phyloP scores from a whole-genome alignment of 2,888 invertebrate genomes.

The Gerris lacustris region DNA sequence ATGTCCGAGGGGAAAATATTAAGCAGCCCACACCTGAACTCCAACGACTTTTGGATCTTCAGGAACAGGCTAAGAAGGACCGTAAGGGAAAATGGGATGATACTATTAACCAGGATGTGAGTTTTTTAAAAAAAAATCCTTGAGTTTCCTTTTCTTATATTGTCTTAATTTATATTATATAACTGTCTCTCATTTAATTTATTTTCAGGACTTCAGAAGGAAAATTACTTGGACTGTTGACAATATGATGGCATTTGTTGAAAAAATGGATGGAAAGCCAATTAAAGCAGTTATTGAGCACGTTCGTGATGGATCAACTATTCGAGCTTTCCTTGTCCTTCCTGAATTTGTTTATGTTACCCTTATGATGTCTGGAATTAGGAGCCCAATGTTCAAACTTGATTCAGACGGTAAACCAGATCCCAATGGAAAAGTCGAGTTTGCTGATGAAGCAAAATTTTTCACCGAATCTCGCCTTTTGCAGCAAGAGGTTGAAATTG shows the following conservation, averaged over 20 bases:
- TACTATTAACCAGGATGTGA: slow-evolving; percentile 21
- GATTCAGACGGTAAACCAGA: slow-evolving; percentile 59
- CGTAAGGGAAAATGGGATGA: slow-evolving; percentile 71
- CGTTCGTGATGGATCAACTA: slow-evolving; percentile 93
- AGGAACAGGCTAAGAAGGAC: slow-evolving; percentile 77
- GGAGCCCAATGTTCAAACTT: slow-evolving; percentile 70
- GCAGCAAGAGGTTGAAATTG: slow-evolving; percentile 79
- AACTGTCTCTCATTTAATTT: no score
- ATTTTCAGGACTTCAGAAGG: slow-evolving; percentile 56
- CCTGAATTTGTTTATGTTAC: slow-evolving; percentile 76
- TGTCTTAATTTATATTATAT: no score
- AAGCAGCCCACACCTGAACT: slow-evolving; percentile 53
- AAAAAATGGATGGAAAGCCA: slow-evolving; percentile 72
- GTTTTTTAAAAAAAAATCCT: slow-evolving; percentile 3
- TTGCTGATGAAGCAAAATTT: slow-evolving; percentile 84
- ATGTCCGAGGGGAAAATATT: slow-evolving; percentile 55
- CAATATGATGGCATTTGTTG: slow-evolving; percentile 68
- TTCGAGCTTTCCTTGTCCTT: slow-evolving; percentile 80
- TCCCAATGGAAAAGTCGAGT: slow-evolving; percentile 48
- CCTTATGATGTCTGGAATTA: slow-evolving; percentile 88
- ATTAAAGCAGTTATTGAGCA: slow-evolving; percentile 91
- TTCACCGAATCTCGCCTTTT: slow-evolving; percentile 84
- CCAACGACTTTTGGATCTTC: slow-evolving; percentile 62
- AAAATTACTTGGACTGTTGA: slow-evolving; percentile 83
- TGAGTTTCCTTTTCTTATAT: no score